Evolutionary conservation across 1,140 invertebrate genomes (phyloP).

Genomic region (Brachionus asplanchnoidis): DNA sequence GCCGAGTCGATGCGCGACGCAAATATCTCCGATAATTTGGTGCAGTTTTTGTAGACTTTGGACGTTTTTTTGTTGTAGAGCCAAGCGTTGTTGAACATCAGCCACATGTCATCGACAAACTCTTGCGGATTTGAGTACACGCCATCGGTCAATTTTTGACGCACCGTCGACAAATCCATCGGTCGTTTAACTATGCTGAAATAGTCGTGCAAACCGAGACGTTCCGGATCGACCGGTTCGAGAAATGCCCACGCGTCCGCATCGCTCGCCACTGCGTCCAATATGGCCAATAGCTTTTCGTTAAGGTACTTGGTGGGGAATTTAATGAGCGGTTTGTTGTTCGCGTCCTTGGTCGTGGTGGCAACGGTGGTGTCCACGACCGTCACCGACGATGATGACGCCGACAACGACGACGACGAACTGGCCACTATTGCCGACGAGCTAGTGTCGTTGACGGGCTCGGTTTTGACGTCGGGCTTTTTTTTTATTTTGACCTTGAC

Average conservation of each 20-base stretch:
- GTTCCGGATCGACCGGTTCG: conserved; percentile 86
- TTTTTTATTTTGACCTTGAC: conserved; percentile 41
- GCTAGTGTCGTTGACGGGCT: conserved; percentile 6
- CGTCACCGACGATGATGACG: conserved; percentile 7
- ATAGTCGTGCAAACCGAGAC: conserved; percentile 71
- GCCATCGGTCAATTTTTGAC: conserved; percentile 79
- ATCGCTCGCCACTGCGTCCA: not conserved
- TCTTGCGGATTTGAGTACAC: conserved; percentile 97
- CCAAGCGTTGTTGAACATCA: conserved; percentile 99
- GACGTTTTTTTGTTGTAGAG: conserved; percentile 97
- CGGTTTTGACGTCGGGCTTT: conserved; percentile 25
- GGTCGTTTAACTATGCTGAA: conserved; percentile 96
- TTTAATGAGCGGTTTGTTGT: conserved; percentile 43
- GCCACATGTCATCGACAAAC: conserved; percentile 98
- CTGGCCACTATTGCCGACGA: not conserved
- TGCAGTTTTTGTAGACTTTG: conserved; percentile 92
- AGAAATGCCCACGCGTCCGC: conserved; percentile 85
- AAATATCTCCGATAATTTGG: conserved; percentile 96
- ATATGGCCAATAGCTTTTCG: not conserved
- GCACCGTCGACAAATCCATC: conserved; percentile 93
- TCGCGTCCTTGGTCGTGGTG: conserved; percentile 43
- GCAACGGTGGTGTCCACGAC: not conserved
- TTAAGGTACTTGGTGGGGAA: not conserved
- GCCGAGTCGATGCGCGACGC: conserved; percentile 95
- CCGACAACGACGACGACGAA: not conserved